Percentiles rank a stretch among this genome's conserved stretches.
phyloP scores from a whole-genome alignment of 1,140 invertebrate genomes.

The Ctenoplectra terminalis region DNA sequence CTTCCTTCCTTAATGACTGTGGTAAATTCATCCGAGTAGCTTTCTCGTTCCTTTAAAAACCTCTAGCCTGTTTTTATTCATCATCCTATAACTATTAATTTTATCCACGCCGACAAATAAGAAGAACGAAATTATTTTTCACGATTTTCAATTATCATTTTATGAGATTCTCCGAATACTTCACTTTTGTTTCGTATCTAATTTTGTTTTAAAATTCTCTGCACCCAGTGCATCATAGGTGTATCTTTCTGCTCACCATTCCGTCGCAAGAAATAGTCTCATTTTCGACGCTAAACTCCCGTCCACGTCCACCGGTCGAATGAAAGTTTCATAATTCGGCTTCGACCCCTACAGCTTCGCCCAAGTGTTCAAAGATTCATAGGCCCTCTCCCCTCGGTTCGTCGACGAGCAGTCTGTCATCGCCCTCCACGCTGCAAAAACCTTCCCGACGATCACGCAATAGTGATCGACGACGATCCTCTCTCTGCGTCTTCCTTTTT shows the following conservation, averaged over 20 bases:
- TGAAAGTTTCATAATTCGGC: conserved; percentile 53
- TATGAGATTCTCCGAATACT: neutral
- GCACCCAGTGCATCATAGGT: neutral
- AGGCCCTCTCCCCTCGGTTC: neutral
- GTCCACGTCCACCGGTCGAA: conserved; percentile 7
- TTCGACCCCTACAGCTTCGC: conserved; percentile 33
- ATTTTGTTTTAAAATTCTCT: neutral
- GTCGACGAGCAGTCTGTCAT: conserved; percentile 32
- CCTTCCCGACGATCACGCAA: conserved; percentile 35
- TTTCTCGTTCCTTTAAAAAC: conserved; percentile 22
- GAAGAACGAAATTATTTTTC: too few species aligned
- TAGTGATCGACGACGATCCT: conserved; percentile 32
- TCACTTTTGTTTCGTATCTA: too few species aligned
- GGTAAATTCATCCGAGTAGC: conserved; percentile 22
- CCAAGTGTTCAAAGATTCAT: conserved; percentile 51
- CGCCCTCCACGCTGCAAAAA: conserved; percentile 11
- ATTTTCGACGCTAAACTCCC: conserved; percentile 16
- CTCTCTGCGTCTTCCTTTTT: neutral
- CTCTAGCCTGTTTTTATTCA: neutral
- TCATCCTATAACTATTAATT: neutral
- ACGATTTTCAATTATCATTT: too few species aligned
- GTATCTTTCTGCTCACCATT: neutral
- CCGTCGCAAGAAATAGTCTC: neutral
- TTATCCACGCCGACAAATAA: neutral
- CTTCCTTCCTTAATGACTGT: conserved; percentile 17